Percentiles rank a stretch among this genome's conserved stretches.
phyloP scores from a whole-genome alignment of 2,113 vertebrate genomes.

The Heliornis fulica region DNA sequence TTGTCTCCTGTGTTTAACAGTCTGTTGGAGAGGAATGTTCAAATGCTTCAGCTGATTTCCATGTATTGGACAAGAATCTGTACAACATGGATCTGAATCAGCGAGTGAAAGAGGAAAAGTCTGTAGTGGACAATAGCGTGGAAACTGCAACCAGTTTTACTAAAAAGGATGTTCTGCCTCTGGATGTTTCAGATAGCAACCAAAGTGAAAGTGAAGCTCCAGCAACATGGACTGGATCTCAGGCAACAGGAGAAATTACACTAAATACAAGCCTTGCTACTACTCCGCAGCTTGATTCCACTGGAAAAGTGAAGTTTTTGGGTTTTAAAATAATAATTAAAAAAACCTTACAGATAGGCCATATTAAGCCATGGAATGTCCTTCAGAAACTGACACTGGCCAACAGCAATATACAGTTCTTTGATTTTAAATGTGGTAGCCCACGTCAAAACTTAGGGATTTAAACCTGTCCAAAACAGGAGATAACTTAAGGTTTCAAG shows the following conservation, averaged over 20 bases:
- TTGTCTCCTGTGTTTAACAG: slow-evolving; percentile 63
- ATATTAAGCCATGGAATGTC: neutral
- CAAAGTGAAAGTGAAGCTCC: slow-evolving; percentile 42
- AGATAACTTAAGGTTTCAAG: neutral
- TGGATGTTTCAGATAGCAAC: slow-evolving; percentile 7
- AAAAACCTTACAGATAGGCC: accelerated
- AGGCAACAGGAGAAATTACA: neutral
- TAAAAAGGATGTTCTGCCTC: slow-evolving; percentile 7
- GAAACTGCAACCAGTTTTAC: slow-evolving; percentile 3
- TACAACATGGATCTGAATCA: slow-evolving; percentile 57
- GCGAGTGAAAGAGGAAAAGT: neutral
- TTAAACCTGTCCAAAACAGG: neutral
- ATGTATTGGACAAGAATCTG: slow-evolving; percentile 47
- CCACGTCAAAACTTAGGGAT: neutral
- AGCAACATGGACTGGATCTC: slow-evolving; percentile 26
- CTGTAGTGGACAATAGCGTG: neutral
- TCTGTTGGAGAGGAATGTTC: slow-evolving; percentile 67
- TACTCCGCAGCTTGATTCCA: neutral
- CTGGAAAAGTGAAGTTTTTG: slow-evolving; percentile 44
- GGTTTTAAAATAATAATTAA: neutral
- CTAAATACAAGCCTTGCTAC: neutral
- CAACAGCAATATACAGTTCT: accelerated
- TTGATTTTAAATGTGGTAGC: neutral
- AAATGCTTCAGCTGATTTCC: slow-evolving; percentile 34
- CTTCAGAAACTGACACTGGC: neutral